Evolutionary conservation across 2,797 vertebrate genomes (phyloP), one percentile per base, ranked within the genome.

Genomic region (Hafferia zeledoni): DNA sequence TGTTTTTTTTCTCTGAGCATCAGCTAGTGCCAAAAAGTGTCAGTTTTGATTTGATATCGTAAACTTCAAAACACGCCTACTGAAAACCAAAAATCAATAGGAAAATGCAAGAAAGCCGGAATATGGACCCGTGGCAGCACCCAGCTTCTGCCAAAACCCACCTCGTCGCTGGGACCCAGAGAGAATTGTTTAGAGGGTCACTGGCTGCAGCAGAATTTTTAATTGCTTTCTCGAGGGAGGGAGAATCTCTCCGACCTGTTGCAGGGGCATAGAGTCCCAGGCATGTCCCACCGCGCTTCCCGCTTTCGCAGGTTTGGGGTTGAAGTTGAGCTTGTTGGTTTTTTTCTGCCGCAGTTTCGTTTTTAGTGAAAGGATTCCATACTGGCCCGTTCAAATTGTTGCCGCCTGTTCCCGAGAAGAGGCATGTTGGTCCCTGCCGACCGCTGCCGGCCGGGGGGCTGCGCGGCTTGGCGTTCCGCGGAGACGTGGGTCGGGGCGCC

Each of bases 11-110:
- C 78, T 90, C 37, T 57, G 49, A 79, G 61, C 13, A 89, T 83
- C 65, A 72, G 27, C 37, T 52, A 33, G 89, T 94, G 96, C 94
- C 93, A 97, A 83, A 84, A 91, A 80, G 61, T 90, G 95, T 91
- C 83, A 65, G 17, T 67, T 90, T 87, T 80, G 92, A 90, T 93
- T 93, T 96, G 90, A 57, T 74, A 95, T 91, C 69, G 75, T 96
- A 95, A 95, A 93, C 86, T 79, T 94, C 75, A 89, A 88, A 91
- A 84, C 87, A 91, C 4, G 16, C 13, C 8, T 31, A 71, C 17
- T 31, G n/a, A 13, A 28, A 57, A 63, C 31, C 53, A 39, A 50
- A 90, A n/a, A 24, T 19, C 14, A 8, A n/a, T 77, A 41, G 52
- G 75, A 95, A 83, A 90, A 90, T 39, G 52, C 72, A 74, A 89